phyloP scores from a whole-genome alignment of 2,888 invertebrate species.

The Agrotis ipsilon region DNA sequence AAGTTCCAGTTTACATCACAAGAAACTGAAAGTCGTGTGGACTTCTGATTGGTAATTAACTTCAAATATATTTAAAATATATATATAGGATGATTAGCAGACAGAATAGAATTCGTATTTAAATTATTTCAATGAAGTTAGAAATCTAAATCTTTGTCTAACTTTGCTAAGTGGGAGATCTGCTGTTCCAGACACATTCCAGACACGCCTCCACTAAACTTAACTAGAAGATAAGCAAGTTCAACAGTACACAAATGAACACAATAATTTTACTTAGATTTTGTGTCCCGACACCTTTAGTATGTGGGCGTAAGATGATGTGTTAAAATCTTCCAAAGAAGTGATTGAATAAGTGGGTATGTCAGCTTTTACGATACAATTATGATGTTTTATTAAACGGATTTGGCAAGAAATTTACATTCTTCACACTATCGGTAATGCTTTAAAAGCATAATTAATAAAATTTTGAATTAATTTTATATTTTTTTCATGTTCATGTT shows the following conservation, averaged over 20 bases:
- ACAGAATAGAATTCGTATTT: background rate
- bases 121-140: background rate
- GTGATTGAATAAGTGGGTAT: conserved; percentile 36
- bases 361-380: too few species aligned
- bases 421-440: too few species aligned
- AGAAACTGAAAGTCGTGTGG: too few species aligned
- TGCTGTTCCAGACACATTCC: background rate
- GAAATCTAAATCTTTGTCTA: background rate
- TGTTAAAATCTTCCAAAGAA: conserved; percentile 15
- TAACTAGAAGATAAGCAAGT: conserved; percentile 16
- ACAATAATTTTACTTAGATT: background rate
- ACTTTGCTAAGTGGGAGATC: background rate
- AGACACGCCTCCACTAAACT: conserved; percentile 14
- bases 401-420: too few species aligned
- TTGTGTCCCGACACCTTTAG: conserved; percentile 14
- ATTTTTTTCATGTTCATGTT: too few species aligned
- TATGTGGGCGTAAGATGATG: conserved; percentile 16
- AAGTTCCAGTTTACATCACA: too few species aligned
- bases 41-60: too few species aligned
- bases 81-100: background rate
- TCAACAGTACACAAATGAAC: conserved; percentile 1
- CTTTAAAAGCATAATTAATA: too few species aligned
- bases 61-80: too few species aligned
- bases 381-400: background rate
- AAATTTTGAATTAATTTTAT: too few species aligned